Evolutionary conservation across 2,888 invertebrate genomes (phyloP).

Genomic region (Cepaea hortensis): DNA sequence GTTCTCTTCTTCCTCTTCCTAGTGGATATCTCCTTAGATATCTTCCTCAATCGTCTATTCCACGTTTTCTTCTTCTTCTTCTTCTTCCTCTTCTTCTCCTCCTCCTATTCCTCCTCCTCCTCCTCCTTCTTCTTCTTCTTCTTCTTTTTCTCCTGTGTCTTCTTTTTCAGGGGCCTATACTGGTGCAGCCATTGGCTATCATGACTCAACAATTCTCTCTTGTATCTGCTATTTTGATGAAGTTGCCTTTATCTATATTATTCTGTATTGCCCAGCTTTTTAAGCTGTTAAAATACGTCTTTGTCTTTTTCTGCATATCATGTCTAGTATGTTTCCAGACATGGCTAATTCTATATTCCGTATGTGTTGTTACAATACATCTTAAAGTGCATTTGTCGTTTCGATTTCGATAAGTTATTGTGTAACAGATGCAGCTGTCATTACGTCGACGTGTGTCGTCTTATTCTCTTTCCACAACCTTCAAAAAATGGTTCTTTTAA

Average conservation of each 20-base stretch:
- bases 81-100: neutral
- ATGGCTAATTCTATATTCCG: too few species aligned
- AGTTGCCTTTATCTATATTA: neutral
- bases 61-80: neutral
- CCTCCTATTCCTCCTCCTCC: neutral
- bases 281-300: neutral
- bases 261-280: neutral
- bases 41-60: neutral
- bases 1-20: neutral
- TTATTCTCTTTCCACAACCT: too few species aligned
- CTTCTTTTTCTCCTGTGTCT: neutral
- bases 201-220: neutral
- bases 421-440: too few species aligned
- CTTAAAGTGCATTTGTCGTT: too few species aligned
- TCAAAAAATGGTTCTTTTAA: too few species aligned
- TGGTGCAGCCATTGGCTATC: neutral
- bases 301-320: neutral
- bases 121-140: conserved; percentile 4
- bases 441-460: too few species aligned
- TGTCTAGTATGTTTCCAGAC: neutral
- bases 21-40: neutral
- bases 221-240: neutral
- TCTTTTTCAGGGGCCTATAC: neutral
- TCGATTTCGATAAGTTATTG: too few species aligned
- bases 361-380: too few species aligned